Evolutionary conservation across 2,888 invertebrate species (phyloP).

Genomic region (Machimus rusticus): DNA sequence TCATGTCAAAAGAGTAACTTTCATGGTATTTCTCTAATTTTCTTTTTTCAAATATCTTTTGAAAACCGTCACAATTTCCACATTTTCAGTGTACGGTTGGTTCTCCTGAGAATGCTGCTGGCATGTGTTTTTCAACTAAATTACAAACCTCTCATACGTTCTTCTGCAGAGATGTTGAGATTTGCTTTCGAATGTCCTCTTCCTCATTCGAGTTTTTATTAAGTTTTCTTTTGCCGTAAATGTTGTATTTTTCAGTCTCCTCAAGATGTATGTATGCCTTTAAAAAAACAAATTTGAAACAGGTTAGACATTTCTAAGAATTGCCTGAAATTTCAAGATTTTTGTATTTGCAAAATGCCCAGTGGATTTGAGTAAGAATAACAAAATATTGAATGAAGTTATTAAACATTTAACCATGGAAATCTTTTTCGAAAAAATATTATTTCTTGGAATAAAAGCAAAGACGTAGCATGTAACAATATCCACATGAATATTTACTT

Average conservation of each 20-base stretch:
- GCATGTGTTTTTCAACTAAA: neutral
- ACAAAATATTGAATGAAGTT: neutral
- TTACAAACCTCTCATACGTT: neutral
- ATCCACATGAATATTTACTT: too few relatives aligned
- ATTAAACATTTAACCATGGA: neutral
- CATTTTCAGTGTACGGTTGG: neutral
- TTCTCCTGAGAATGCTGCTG: neutral
- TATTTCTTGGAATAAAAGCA: too few relatives aligned
- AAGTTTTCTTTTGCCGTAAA: neutral
- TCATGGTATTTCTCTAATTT: neutral
- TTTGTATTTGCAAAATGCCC: neutral
- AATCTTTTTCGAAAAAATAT: too few relatives aligned
- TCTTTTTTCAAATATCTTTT: neutral
- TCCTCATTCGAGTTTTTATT: neutral
- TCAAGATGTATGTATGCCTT: neutral
- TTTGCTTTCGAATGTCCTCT: neutral
- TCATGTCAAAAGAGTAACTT: neutral
- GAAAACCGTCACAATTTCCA: neutral
- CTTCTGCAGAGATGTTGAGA: neutral
- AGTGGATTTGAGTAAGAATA: neutral
- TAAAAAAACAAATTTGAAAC: neutral
- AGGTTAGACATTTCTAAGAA: neutral
- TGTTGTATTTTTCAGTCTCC: neutral
- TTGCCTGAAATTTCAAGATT: neutral
- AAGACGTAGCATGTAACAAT: too few relatives aligned